Base-by-base conservation (phyloP, 2,113 vertebrate species). In the Oncorhynchus tshawytscha region DNA sequence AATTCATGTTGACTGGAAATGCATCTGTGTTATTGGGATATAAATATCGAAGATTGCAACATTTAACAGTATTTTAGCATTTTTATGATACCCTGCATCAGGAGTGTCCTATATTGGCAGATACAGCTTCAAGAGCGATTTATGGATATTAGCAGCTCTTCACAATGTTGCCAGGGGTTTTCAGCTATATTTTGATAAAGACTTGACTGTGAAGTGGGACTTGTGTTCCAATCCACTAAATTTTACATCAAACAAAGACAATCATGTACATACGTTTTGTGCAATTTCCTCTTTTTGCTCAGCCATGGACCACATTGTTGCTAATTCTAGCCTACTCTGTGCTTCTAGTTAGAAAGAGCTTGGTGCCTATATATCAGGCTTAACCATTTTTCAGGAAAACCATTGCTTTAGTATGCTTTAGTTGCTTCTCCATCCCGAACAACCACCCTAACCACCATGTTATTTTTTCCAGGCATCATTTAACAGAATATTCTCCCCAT, bases 351-450 rank as follows among this genome's bases (percentile, higher is more conserved):
- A 86, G 74, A 88, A 80, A 82, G 73, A 67, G 80, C 77, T 77
- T 73, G 84, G 82, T 51, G 49, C 15, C 3, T 51, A 51, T 84
- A 87, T 86, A 29, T 31, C 27, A 67, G 15, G 16, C 66, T 84
- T 82, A 73, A 85, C 78, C 84, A 80, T 83, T 91, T 91, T 90
- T 78, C 82, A 16, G 66, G 78, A 83, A 78, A 88, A 90, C 88
- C 82, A 86, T 70, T 74, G 78, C 79, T 62, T 87, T 85, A 76
- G 75, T 82, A 68, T 74, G 78, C 79, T 62, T 87, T 85, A 76
- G 75, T 82, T 75, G 78, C 86, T 85, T 78, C 80, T 84, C 78
- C 83, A 25, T 85, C 85, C 75, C 77, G 84, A 68, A 86, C 86
- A 87, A 86, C 68, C 66, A 89, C 90, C 85, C 39, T 1, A 88